These are phyloP conservation scores for Tamandua tetradactyla DNA, from an alignment of 2,797 vertebrate species.

Conservation along the genomic window DNA sequence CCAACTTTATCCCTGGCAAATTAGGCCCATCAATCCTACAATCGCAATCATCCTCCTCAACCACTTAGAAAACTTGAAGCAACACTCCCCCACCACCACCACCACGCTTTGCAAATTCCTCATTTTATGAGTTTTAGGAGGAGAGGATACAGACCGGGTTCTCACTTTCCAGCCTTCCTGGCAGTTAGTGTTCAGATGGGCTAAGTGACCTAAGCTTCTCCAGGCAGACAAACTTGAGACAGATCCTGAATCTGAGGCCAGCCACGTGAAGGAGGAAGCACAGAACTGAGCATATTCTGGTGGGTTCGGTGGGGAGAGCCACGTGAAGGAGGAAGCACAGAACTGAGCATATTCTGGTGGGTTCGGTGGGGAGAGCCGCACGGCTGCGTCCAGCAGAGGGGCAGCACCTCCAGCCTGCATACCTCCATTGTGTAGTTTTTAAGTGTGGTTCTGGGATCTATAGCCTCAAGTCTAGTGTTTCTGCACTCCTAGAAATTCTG, in stretches of 20 bases:
- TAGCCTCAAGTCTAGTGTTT: neutral
- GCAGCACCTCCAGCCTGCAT: neutral
- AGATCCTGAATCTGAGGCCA: neutral
- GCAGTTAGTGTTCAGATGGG: neutral
- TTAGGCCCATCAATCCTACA: neutral
- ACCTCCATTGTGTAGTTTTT: neutral
- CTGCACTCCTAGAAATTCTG: neutral
- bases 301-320: neutral
- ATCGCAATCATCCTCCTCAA: constrained; percentile 15
- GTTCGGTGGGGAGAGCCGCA: neutral
- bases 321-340: neutral
- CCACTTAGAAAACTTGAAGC: neutral
- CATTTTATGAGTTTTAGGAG: neutral
- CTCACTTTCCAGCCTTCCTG: neutral
- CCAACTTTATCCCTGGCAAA: neutral
- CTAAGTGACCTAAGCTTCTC: neutral
- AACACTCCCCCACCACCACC: accelerated
- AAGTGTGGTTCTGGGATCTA: neutral
- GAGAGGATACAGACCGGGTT: neutral
- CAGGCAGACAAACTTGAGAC: neutral
- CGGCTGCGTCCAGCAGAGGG: neutral
- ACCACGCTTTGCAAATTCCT: neutral
- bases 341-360: neutral
- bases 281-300: neutral
- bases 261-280: neutral